Evolutionary conservation across 2,888 invertebrate genomes (phyloP).

Genomic region (Caenorhabditis plicata): DNA sequence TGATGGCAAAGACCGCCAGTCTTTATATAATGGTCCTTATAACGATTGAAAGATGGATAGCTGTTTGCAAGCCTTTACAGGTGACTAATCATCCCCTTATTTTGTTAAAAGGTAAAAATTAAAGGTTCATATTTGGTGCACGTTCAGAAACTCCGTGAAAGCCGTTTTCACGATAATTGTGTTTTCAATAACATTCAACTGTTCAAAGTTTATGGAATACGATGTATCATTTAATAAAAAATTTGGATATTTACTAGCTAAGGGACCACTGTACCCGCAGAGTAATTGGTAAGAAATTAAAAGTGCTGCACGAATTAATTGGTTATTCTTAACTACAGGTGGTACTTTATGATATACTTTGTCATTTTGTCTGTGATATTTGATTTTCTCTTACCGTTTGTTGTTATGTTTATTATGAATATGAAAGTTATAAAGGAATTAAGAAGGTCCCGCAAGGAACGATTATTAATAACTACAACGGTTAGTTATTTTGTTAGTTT

Average conservation of each 20-base stretch:
- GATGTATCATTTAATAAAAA: conserved; percentile 4
- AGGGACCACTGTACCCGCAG: conserved; percentile 14
- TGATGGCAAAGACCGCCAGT: conserved; percentile 32
- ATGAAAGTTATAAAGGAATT: conserved; percentile 25
- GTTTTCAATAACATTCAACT: conserved; percentile 23
- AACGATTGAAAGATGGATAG: conserved; percentile 31
- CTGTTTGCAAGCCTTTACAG: conserved; percentile 32
- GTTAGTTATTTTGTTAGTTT: conserved; percentile 2
- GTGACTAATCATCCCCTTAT: conserved; percentile 2
- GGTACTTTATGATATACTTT: conserved; percentile 30
- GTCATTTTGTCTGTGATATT: conserved; percentile 20
- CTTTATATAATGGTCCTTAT: conserved; percentile 32
- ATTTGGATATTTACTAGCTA: conserved; percentile 10
- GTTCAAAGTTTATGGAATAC: conserved; percentile 29
- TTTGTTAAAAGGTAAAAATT: neutral
- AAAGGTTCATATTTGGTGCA: conserved; percentile 31
- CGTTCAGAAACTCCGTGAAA: conserved; percentile 22
- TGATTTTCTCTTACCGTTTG: conserved; percentile 27
- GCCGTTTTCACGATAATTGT: conserved; percentile 12
- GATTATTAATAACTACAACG: conserved; percentile 22
- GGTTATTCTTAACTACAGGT: neutral
- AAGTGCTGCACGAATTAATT: neutral
- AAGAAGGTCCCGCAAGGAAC: conserved; percentile 14
- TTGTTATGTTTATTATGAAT: conserved; percentile 30
- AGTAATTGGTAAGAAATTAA: conserved; percentile 7